Evolutionary conservation across 2,113 vertebrate species (phyloP).

Genomic region (Ptilonorhynchus violaceus): DNA sequence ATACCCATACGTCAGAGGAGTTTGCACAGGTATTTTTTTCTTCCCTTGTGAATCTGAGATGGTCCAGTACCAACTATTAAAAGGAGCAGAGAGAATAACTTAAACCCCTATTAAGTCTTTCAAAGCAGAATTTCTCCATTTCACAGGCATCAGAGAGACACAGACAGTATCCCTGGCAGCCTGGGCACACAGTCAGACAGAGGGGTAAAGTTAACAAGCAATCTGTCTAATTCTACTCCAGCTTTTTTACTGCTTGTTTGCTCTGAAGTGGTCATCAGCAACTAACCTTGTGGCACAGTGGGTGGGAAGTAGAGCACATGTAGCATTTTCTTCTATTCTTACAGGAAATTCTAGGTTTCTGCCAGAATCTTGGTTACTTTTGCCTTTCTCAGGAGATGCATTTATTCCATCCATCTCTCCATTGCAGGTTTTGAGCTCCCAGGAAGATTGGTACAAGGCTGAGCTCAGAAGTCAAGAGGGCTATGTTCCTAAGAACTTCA

Average conservation of each 20-base stretch:
- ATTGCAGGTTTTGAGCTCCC: conserved; percentile 82
- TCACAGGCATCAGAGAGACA: neutral
- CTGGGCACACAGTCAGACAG: neutral
- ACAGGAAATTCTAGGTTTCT: neutral
- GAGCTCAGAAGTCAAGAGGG: conserved; percentile 89
- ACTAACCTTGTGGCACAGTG: neutral
- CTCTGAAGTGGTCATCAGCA: neutral
- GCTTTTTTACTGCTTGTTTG: neutral
- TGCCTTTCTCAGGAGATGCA: neutral
- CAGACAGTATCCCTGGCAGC: neutral
- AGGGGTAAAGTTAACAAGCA: neutral
- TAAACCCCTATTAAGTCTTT: neutral
- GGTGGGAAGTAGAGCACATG: neutral
- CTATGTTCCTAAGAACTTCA: conserved; percentile 91
- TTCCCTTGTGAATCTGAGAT: neutral
- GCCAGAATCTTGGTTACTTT: neutral
- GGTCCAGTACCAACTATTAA: neutral
- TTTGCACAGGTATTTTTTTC: neutral
- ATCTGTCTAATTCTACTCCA: neutral
- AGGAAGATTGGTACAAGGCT: conserved; percentile 91
- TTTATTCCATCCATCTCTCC: conserved; percentile 2
- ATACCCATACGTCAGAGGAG: neutral
- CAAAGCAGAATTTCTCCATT: conserved; percentile 7
- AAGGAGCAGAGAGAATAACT: neutral
- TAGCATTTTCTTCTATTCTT: neutral